Conservation (phyloP, 2,888 invertebrate species). For the Ophraella communa region DNA sequence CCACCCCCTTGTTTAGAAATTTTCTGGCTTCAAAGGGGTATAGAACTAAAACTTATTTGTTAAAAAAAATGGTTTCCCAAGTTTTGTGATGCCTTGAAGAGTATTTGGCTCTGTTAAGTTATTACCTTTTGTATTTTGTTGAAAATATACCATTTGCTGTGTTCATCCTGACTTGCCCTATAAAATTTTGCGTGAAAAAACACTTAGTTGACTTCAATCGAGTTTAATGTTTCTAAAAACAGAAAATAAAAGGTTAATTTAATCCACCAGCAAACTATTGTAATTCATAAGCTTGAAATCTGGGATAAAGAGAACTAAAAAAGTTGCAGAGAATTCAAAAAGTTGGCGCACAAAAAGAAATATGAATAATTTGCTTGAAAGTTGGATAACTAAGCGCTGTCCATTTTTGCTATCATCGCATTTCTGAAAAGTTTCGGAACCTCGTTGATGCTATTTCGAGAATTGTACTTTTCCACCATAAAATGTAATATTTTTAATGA, state of each 20-base stretch:
- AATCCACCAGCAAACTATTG: background rate
- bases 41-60: no score
- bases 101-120: no score
- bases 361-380: conserved; percentile 1
- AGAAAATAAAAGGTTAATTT: background rate
- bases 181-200: background rate
- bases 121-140: no score
- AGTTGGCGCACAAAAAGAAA: background rate
- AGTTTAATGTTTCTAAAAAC: background rate
- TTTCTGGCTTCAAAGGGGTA: no score
- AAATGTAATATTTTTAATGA: background rate
- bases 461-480: background rate
- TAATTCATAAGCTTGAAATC: background rate
- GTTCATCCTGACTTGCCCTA: no score
- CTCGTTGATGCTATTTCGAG: background rate
- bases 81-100: no score
- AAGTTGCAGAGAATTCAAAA: background rate
- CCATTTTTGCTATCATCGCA: background rate
- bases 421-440: background rate
- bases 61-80: no score
- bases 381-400: conserved; percentile 1
- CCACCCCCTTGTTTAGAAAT: no score
- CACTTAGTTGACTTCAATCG: background rate
- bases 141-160: no score
- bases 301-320: background rate